A percentile compares a stretch with the other conserved stretches of the same genome.
These are phyloP conservation scores for Pammene aurita DNA, from an alignment of 2,888 invertebrate genomes.

Conservation along the genomic window DNA sequence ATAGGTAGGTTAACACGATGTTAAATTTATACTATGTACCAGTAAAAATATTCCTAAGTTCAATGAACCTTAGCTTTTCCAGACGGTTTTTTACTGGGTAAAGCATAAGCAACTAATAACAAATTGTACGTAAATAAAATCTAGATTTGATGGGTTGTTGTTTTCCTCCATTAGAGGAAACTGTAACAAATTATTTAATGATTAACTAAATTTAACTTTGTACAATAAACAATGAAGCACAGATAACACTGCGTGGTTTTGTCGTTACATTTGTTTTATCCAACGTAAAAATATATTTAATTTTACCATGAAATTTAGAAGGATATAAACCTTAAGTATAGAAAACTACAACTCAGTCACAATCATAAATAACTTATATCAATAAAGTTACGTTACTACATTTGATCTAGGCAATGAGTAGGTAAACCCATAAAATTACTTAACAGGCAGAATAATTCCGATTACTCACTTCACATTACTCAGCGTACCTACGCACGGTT, in stretches of 20 bases:
- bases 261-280: background rate
- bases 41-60: too few species aligned
- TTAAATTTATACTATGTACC: background rate
- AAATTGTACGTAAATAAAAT: background rate
- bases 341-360: background rate
- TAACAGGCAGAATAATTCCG: too few species aligned
- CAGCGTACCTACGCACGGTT: too few species aligned
- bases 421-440: too few species aligned
- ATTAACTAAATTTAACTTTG: background rate
- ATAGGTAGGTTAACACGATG: background rate
- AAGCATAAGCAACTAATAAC: too few species aligned
- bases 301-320: too few species aligned
- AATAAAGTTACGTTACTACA: background rate
- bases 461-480: too few species aligned
- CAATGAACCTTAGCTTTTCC: too few species aligned
- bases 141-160: background rate
- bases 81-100: too few species aligned
- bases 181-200: background rate
- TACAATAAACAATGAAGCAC: constrained; percentile 4
- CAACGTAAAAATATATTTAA: background rate
- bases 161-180: background rate
- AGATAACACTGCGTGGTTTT: background rate
- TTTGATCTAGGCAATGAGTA: too few species aligned
- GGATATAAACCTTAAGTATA: background rate
- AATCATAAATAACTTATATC: background rate